Evolutionary conservation across 2,888 invertebrate genomes (phyloP).

Genomic region (Dolichomitus sp.): DNA sequence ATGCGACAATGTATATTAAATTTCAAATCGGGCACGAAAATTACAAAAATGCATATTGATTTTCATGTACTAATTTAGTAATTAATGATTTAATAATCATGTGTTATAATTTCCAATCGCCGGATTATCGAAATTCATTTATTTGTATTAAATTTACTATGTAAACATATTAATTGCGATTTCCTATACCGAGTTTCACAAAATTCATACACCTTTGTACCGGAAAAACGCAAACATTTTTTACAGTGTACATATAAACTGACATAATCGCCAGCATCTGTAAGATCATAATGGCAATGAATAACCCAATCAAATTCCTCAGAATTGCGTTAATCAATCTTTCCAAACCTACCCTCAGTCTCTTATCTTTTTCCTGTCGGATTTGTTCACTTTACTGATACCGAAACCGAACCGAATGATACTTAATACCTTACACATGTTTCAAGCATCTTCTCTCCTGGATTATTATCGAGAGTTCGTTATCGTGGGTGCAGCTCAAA

Average conservation of each 20-base stretch:
- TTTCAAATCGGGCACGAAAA: no score
- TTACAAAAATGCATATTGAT: no score
- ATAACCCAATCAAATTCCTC: background rate
- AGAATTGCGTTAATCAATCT: slow-evolving; percentile 53
- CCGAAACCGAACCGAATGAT: slow-evolving; percentile 18
- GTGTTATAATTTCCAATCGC: no score
- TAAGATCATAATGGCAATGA: background rate
- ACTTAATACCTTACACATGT: background rate
- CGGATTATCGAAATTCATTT: no score
- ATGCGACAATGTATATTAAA: no score
- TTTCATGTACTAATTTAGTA: no score
- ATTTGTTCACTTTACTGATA: background rate
- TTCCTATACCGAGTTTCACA: no score
- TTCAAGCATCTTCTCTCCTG: slow-evolving; percentile 20
- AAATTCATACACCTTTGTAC: no score
- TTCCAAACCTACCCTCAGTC: background rate
- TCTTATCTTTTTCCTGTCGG: slow-evolving; percentile 19
- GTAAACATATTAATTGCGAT: no score
- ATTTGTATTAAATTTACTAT: no score
- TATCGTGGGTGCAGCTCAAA: slow-evolving; percentile 32
- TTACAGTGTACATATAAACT: background rate
- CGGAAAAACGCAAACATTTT: no score
- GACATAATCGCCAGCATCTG: background rate
- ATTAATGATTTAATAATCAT: no score
- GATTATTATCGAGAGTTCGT: slow-evolving; percentile 57